Base-by-base conservation (phyloP, 2,888 invertebrate genomes). In the Melieria picta region DNA sequence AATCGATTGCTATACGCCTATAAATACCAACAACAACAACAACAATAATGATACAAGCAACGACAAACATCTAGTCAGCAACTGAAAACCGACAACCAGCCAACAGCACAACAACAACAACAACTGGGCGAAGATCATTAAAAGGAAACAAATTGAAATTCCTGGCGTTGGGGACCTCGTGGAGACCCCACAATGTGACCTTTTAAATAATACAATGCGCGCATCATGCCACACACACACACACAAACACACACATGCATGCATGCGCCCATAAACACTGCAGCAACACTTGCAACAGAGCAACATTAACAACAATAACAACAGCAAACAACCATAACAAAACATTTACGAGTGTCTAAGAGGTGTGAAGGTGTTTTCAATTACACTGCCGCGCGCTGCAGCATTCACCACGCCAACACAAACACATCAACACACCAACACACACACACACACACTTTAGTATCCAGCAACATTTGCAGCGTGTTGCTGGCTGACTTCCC, bases 1-100 rank as follows among this genome's bases (percentile, higher is more conserved):
- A 83, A 84, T 85, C 80, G 83, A 83, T 83, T 83, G 78, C 79
- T 73, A 76, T 78, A 80, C 78, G 77, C 78, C 74, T 72, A 77
- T 78, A 78, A 78, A 77, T 70, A 66, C 47, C 72, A 73, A 60
- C 42, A 63, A 72, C 56, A 61, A 63, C 42, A 61, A 48, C 46
- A 65, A 43, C 65, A 55, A 72, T 62, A 70, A 68, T 50, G 65
- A 65, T 57, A 62, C 57, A 13, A 48, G 42, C 48, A 71, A 47
- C n/a, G 65, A 62, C 52, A 50, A 63, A 62, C 62, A 52, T 30
- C 30, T 48, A 61, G 47, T 65, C 52, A 46, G 46, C 45, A 62
- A 58, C 11, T 58, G 9, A 58, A 30, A 9, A 46, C 48, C 65
- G 64, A 66, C 47, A 71, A 73, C 57, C 42, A 63, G 71, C 56